Conservation (phyloP, 2,797 vertebrate genomes). For the Neostethus bicornis region DNA sequence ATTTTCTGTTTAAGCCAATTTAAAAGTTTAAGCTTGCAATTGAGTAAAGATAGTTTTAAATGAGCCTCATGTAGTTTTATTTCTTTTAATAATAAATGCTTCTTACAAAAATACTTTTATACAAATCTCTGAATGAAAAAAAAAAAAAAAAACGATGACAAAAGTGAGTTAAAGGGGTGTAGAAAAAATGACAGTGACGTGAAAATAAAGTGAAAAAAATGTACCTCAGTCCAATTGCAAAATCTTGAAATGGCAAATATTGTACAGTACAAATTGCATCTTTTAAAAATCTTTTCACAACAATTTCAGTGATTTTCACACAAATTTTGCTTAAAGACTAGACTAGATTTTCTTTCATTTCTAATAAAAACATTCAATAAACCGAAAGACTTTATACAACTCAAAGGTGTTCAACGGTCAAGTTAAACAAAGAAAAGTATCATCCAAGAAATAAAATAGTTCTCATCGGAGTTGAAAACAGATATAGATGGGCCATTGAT, state of each 20-base stretch:
- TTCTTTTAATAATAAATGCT: slow-evolving; percentile 30
- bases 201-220: slow-evolving; percentile 1
- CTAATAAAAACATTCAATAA: background rate
- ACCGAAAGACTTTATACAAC: background rate
- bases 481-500: background rate
- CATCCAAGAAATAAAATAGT: background rate
- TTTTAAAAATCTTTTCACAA: background rate
- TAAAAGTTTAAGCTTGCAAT: background rate
- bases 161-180: background rate
- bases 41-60: background rate
- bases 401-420: background rate
- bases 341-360: background rate
- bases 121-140: too few species aligned
- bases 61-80: background rate
- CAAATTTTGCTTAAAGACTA: background rate
- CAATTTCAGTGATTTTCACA: slow-evolving; percentile 5
- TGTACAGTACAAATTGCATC: too few species aligned
- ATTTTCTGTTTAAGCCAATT: background rate
- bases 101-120: slow-evolving; percentile 61
- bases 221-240: too few species aligned
- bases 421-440: background rate
- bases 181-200: slow-evolving; percentile 3
- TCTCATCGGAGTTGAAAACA: background rate
- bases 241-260: too few species aligned
- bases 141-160: background rate